phyloP scores from a whole-genome alignment of 2,888 invertebrate species.

The Xylocampa areola region DNA sequence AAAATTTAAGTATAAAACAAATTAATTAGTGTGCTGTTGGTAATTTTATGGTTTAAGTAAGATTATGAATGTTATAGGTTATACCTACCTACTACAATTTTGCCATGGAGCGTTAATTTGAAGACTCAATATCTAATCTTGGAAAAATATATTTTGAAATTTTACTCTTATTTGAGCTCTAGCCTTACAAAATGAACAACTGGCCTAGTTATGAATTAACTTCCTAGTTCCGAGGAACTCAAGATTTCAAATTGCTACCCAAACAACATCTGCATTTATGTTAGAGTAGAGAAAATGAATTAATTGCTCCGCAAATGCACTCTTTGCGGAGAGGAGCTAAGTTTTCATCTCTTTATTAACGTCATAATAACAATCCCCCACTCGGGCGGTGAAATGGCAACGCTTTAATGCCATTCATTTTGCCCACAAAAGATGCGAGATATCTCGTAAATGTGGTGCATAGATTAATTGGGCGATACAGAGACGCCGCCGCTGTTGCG shows the following conservation, averaged over 20 bases:
- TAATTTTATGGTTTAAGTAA: too few relatives aligned
- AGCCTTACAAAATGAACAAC: too few relatives aligned
- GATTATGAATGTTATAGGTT: too few relatives aligned
- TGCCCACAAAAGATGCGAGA: constrained; percentile 30
- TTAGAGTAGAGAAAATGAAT: constrained; percentile 31
- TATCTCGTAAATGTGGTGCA: constrained; percentile 34
- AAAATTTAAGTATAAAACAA: too few relatives aligned
- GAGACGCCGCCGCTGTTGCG: too few relatives aligned
- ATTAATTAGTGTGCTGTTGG: too few relatives aligned
- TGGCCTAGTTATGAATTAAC: too few relatives aligned
- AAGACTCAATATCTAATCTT: too few relatives aligned
- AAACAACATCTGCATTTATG: constrained; percentile 24
- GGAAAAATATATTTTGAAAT: too few relatives aligned
- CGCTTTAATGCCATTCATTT: constrained; percentile 39
- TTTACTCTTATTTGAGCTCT: too few relatives aligned
- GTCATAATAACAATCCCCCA: constrained; percentile 56
- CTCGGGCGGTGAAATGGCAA: constrained; percentile 29
- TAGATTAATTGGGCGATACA: constrained; percentile 36
- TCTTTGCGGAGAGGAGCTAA: constrained; percentile 25
- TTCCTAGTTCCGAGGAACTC: not conserved
- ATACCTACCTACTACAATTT: too few relatives aligned
- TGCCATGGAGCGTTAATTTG: too few relatives aligned
- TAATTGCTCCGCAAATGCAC: constrained; percentile 49
- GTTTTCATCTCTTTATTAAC: constrained; percentile 51
- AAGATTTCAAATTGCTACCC: not conserved